phyloP scores from a whole-genome alignment of 2,113 vertebrate genomes.

The Stictonetta naevosa region DNA sequence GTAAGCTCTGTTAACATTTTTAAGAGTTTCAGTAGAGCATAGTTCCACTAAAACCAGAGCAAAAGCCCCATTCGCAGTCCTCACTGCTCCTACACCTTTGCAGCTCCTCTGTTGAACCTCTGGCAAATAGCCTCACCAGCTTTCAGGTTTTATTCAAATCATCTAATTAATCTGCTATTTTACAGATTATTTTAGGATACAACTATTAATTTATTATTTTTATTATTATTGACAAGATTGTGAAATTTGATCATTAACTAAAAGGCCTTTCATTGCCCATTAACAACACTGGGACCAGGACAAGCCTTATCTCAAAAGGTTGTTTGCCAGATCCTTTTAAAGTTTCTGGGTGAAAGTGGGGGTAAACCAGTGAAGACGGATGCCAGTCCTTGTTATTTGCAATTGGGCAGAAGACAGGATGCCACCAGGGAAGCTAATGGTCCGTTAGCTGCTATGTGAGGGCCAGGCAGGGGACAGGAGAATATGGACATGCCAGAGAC shows the following conservation, averaged over 20 bases:
- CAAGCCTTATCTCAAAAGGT: not conserved
- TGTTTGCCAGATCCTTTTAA: slow-evolving; percentile 3
- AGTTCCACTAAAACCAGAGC: not conserved
- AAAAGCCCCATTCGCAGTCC: not conserved
- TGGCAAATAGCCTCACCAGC: not conserved
- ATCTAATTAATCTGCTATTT: not conserved
- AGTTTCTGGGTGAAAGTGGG: not conserved
- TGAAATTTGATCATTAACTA: not conserved
- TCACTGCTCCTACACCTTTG: not conserved
- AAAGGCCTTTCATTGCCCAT: not conserved
- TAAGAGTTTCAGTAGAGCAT: not conserved
- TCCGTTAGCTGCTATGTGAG: slow-evolving; percentile 19
- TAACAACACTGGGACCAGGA: fast-evolving
- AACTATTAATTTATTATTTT: not conserved
- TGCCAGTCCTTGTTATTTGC: not conserved
- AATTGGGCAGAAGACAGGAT: not conserved
- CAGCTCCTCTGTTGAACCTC: not conserved
- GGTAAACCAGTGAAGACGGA: slow-evolving; percentile 9
- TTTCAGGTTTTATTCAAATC: not conserved
- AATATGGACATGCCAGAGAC: not conserved
- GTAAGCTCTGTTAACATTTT: not conserved
- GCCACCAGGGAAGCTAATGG: slow-evolving; percentile 31
- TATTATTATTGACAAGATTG: not conserved
- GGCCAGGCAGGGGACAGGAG: not conserved
- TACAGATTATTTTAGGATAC: not conserved